Conservation (phyloP, 53 echinoderm and acorn worm species). For the Astropecten irregularis region DNA sequence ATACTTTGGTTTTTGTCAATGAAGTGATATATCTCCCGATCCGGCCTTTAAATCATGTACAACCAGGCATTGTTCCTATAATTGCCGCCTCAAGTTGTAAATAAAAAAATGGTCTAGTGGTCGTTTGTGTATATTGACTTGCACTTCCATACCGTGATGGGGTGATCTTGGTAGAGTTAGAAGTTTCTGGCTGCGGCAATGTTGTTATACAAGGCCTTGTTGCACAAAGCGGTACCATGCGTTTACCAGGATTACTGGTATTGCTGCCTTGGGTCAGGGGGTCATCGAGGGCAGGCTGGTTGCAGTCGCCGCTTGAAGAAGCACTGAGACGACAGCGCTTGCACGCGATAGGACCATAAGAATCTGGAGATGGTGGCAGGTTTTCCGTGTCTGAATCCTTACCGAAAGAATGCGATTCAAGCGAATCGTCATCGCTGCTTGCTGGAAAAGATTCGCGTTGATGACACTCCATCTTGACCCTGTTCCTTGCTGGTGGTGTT, state of each 20-base stretch:
- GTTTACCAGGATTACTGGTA: too few species aligned
- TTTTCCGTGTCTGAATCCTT: not conserved
- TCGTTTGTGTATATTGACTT: not conserved
- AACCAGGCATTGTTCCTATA: not conserved
- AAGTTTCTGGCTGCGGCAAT: too few species aligned
- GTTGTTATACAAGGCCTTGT: too few species aligned
- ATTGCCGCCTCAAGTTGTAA: slow-evolving; percentile 6
- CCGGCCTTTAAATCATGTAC: slow-evolving; percentile 9
- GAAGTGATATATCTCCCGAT: not conserved
- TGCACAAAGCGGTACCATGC: too few species aligned
- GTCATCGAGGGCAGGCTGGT: not conserved
- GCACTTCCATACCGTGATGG: not conserved
- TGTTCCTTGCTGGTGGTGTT: too few species aligned
- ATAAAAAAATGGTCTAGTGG: not conserved
- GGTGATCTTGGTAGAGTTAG: slow-evolving; percentile 4
- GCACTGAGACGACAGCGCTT: slow-evolving; percentile 28
- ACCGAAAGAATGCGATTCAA: not conserved
- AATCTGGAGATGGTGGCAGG: not conserved
- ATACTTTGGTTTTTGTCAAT: too few species aligned
- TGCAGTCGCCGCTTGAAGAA: slow-evolving; percentile 23
- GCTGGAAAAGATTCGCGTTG: too few species aligned
- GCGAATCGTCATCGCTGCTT: not conserved
- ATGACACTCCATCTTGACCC: too few species aligned
- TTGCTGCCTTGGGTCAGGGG: too few species aligned
- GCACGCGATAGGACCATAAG: not conserved